Evolutionary conservation across 1,140 invertebrate species (phyloP).

Genomic region (Dinoponera quadriceps): DNA sequence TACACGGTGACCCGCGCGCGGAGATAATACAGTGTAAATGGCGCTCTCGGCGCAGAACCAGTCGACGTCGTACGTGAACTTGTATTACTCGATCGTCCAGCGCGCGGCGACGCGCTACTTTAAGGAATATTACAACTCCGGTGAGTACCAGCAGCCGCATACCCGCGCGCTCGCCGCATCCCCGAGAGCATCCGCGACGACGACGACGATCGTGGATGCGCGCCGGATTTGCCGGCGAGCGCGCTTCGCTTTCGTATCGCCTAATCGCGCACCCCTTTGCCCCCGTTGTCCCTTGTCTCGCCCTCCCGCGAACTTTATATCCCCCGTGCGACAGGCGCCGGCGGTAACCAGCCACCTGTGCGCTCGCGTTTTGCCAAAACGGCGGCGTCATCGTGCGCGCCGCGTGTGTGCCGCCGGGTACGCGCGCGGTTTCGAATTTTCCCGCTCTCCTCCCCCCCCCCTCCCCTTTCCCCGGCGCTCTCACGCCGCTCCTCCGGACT

Average conservation of each 20-base stretch:
- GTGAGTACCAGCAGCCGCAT: conserved; percentile 79
- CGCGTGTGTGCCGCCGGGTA: too few species aligned
- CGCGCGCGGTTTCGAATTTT: conserved; percentile 75
- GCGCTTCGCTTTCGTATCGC: neutral
- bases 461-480: neutral
- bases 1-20: conserved; percentile 68
- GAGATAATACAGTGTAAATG: conserved; percentile 83
- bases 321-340: conserved; percentile 37
- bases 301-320: conserved; percentile 27
- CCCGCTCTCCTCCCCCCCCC: conserved; percentile 66
- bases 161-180: conserved; percentile 3
- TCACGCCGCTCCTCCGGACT: neutral
- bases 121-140: conserved; percentile 86
- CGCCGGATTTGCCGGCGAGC: conserved; percentile 17
- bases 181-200: neutral
- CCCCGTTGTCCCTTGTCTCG: neutral
- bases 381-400: conserved; percentile 58
- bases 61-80: conserved; percentile 85
- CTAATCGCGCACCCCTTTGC: neutral
- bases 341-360: conserved; percentile 58
- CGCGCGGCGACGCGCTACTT: conserved; percentile 85
- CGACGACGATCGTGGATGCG: too few species aligned
- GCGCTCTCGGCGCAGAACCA: conserved; percentile 86
- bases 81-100: conserved; percentile 86
- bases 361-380: conserved; percentile 66